These are phyloP conservation scores for Semnornis frantzii DNA, from an alignment of 2,113 vertebrate genomes.

Conservation along the genomic window DNA sequence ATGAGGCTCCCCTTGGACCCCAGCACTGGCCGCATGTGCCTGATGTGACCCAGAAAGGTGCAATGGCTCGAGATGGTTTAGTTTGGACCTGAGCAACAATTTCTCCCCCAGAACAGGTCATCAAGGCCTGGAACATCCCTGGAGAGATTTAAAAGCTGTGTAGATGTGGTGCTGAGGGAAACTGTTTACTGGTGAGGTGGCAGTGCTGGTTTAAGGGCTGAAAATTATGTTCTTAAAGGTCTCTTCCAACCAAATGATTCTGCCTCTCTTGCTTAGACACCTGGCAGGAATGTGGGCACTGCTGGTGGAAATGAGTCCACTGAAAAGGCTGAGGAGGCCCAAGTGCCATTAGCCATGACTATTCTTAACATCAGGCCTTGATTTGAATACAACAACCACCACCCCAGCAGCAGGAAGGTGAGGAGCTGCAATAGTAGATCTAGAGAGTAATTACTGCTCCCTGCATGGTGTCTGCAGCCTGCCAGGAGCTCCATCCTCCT, in stretches of 20 bases:
- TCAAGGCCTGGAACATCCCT: no score
- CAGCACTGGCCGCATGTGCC: not conserved
- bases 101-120: no score
- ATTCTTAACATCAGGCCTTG: not conserved
- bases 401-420: not conserved
- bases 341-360: not conserved
- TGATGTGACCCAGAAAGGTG: not conserved
- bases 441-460: not conserved
- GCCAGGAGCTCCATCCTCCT: fast-evolving
- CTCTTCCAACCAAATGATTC: no score
- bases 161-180: no score
- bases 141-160: no score
- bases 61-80: not conserved
- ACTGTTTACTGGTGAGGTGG: no score
- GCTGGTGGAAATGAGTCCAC: not conserved
- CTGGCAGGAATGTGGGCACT: fast-evolving
- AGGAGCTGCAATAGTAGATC: not conserved
- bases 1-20: not conserved
- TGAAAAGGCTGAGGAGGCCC: not conserved
- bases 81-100: no score
- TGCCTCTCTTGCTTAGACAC: not conserved
- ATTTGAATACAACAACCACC: not conserved
- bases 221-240: no score
- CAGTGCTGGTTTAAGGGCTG: no score
- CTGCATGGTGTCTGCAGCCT: fast-evolving